phyloP scores from a whole-genome alignment of 2,113 vertebrate species.

The Sceloporus tristichus region DNA sequence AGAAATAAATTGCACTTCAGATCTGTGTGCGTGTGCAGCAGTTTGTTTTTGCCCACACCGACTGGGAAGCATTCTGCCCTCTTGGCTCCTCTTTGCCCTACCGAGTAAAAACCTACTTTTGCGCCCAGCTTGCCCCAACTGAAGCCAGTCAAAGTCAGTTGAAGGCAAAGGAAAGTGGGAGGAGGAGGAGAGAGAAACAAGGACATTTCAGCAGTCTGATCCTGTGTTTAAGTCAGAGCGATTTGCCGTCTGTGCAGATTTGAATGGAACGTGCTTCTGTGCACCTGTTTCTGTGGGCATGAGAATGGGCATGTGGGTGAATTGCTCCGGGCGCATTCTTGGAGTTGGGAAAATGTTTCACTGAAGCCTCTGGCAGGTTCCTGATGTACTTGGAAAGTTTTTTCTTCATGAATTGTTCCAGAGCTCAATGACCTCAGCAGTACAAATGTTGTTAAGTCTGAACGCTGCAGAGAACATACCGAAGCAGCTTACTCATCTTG shows the following conservation, averaged over 20 bases:
- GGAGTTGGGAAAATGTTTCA: neutral
- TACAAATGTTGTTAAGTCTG: neutral
- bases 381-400: neutral
- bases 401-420: neutral
- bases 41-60: too few species aligned
- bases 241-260: too few species aligned
- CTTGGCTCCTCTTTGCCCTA: too few species aligned
- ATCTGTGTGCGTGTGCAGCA: too few species aligned
- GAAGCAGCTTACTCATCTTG: slow-evolving; percentile 40
- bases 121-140: too few species aligned
- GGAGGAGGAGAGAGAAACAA: neutral
- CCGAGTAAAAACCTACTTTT: neutral
- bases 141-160: too few species aligned
- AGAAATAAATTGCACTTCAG: too few species aligned
- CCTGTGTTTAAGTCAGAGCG: too few species aligned
- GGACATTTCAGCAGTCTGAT: too few species aligned
- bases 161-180: too few species aligned
- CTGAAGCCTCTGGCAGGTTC: neutral
- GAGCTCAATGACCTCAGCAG: slow-evolving; percentile 10
- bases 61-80: too few species aligned
- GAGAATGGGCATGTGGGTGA: neutral
- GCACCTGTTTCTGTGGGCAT: neutral
- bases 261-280: too few species aligned
- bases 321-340: neutral
- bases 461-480: neutral